Evolutionary conservation across 1,140 invertebrate genomes (phyloP).

Genomic region (Luehdorfia chinensis): DNA sequence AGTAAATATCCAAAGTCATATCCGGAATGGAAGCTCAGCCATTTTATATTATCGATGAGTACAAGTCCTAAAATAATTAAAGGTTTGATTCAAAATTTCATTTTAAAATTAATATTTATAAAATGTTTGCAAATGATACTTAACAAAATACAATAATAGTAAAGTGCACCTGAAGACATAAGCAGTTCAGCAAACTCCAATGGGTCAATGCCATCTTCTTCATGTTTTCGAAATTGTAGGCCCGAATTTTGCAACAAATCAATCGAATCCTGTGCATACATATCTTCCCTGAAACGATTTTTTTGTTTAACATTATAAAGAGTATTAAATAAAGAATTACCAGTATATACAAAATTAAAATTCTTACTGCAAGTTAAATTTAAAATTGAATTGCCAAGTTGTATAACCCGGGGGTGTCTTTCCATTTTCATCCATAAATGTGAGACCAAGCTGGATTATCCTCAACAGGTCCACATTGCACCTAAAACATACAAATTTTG

Average conservation of each 20-base stretch:
- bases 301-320: no score
- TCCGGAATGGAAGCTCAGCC: slow-evolving; percentile 98
- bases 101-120: not conserved
- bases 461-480: slow-evolving; percentile 97
- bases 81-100: not conserved
- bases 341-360: not conserved
- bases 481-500: slow-evolving; percentile 37
- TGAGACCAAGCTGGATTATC: slow-evolving; percentile 96
- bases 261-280: slow-evolving; percentile 99
- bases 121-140: no score
- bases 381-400: slow-evolving; percentile 99
- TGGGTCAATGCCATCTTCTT: slow-evolving; percentile 98
- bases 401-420: slow-evolving; percentile 93
- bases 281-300: slow-evolving; percentile 87
- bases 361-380: slow-evolving; percentile 94
- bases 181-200: slow-evolving; percentile 97
- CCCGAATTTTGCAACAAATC: slow-evolving; percentile 97
- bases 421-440: slow-evolving; percentile 96
- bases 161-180: slow-evolving; percentile 88
- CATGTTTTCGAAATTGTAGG: slow-evolving; percentile 98
- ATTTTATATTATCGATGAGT: slow-evolving; percentile 96
- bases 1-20: slow-evolving; percentile 99
- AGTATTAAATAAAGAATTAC: no score
- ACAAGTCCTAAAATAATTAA: slow-evolving; percentile 88
- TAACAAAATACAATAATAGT: no score